A percentile compares a stretch with the other conserved stretches of the same genome.
Conservation (phyloP, 2,797 vertebrate genomes). For the Lacerta agilis region DNA sequence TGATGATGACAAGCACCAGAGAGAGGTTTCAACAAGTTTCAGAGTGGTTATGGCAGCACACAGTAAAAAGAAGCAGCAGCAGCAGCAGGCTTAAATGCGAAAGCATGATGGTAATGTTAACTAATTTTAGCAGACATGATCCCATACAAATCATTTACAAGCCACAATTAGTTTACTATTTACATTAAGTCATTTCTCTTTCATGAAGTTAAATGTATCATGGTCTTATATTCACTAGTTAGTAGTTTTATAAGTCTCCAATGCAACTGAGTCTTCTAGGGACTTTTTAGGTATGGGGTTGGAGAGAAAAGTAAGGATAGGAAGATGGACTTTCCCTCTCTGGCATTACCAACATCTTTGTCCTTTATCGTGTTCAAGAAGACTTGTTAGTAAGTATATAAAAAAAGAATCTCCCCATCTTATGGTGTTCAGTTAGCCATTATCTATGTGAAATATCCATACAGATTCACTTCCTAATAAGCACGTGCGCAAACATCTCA, state of each 20-base stretch:
- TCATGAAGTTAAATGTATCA: constrained; percentile 83
- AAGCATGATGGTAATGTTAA: constrained; percentile 91
- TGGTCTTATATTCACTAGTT: constrained; percentile 86
- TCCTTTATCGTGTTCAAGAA: constrained; percentile 83
- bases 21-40: constrained; percentile 75
- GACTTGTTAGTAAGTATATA: constrained; percentile 86
- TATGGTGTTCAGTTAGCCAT: constrained; percentile 87
- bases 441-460: constrained; percentile 90
- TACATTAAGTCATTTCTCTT: constrained; percentile 85
- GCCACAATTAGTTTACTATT: constrained; percentile 96
- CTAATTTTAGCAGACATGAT: constrained; percentile 88
- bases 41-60: constrained; percentile 87
- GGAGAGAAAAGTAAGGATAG: constrained; percentile 34
- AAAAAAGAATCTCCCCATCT: constrained; percentile 83
- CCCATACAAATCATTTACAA: constrained; percentile 93
- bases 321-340: constrained; percentile 63
- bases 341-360: constrained; percentile 82
- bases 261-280: constrained; percentile 78
- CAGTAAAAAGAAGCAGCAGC: constrained; percentile 93
- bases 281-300: constrained; percentile 72
- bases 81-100: constrained; percentile 92
- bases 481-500: constrained; percentile 96
- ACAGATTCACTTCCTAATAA: constrained; percentile 89
- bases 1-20: constrained; percentile 75
- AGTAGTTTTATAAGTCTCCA: constrained; percentile 91